A percentile compares a stretch with the other conserved stretches of the same genome.
Conservation (phyloP, 2,888 invertebrate species). For the Tipula helvola region DNA sequence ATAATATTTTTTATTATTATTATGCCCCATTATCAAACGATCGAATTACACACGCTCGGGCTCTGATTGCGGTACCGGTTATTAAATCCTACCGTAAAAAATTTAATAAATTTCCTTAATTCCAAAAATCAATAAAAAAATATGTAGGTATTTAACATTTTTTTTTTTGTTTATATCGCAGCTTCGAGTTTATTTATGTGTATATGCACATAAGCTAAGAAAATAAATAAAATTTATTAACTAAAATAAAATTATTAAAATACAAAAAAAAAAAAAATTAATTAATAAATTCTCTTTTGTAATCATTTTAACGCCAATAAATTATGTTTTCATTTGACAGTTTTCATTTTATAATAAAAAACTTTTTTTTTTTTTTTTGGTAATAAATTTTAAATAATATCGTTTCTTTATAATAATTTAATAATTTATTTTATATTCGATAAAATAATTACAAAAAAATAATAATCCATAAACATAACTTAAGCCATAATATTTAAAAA, state of each 20-base stretch:
- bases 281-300: conserved; percentile 4
- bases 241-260: neutral
- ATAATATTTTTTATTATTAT: neutral
- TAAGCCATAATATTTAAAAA: too few species aligned
- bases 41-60: neutral
- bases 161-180: neutral
- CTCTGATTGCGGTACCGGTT: neutral
- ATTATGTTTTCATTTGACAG: neutral
- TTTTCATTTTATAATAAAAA: neutral
- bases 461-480: neutral
- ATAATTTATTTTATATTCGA: neutral
- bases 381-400: conserved; percentile 4
- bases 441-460: neutral
- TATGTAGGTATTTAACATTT: neutral
- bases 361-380: neutral
- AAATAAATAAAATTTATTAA: neutral
- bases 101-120: neutral
- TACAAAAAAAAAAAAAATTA: neutral
- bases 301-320: conserved; percentile 4
- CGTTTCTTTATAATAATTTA: neutral
- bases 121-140: neutral
- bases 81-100: neutral
- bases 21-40: neutral
- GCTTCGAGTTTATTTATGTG: neutral
- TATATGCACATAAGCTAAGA: neutral